A percentile compares a stretch with the other conserved stretches of the same genome.
These are phyloP conservation scores for Pygoscelis antarcticus DNA, from an alignment of 2,113 vertebrate genomes.

Conservation along the genomic window DNA sequence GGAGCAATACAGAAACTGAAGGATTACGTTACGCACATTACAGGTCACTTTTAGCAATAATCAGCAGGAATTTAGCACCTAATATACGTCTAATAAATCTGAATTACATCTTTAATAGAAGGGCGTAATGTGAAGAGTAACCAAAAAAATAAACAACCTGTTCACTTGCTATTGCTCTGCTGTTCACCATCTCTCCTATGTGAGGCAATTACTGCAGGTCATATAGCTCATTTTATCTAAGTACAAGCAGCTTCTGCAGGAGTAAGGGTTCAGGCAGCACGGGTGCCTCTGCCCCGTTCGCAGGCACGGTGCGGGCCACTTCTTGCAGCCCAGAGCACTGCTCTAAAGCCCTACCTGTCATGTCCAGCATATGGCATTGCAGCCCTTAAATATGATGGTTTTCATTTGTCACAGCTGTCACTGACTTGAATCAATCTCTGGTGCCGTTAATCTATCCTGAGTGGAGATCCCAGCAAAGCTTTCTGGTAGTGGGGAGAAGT, in stretches of 20 bases:
- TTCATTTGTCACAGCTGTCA: neutral
- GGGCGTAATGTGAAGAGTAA: neutral
- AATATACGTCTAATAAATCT: neutral
- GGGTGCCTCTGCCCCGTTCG: neutral
- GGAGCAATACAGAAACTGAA: neutral
- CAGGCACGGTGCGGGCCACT: rapidly evolving
- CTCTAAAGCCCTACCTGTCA: neutral
- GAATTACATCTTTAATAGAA: neutral
- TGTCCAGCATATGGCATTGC: neutral
- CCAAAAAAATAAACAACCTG: neutral
- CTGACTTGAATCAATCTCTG: neutral
- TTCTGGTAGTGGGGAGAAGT: neutral
- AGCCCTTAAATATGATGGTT: neutral
- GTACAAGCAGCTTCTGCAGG: neutral
- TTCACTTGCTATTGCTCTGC: neutral
- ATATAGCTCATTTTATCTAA: neutral
- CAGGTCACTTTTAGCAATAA: neutral
- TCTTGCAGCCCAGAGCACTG: neutral
- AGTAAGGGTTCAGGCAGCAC: neutral
- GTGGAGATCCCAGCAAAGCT: neutral
- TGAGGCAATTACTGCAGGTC: neutral
- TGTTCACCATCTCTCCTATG: neutral
- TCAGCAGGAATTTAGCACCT: neutral
- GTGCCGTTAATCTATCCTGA: neutral
- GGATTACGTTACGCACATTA: rapidly evolving